Conservation (phyloP, 2,113 vertebrate species). For the Fulmarus glacialis region DNA sequence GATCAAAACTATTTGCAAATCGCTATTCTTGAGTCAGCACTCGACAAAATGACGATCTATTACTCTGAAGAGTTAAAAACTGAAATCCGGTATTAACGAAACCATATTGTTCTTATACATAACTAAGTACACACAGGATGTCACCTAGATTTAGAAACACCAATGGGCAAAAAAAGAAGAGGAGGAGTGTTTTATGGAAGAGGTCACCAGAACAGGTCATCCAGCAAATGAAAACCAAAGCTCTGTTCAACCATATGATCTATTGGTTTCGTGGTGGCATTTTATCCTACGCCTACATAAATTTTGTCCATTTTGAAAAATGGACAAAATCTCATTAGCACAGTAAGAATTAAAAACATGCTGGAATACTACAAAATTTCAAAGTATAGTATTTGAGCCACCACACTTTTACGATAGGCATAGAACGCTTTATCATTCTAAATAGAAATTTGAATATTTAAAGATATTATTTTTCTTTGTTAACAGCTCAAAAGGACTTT, state of each 20-base stretch:
- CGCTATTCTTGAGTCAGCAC: not conserved
- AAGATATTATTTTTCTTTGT: not conserved
- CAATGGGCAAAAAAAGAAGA: not conserved
- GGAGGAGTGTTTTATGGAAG: not conserved
- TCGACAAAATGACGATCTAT: not conserved
- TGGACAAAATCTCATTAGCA: not conserved
- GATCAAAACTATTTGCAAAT: not conserved
- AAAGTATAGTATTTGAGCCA: not conserved
- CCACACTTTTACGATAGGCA: accelerated
- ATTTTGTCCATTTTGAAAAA: not conserved
- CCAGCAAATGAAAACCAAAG: not conserved
- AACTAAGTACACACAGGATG: not conserved
- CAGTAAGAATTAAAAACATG: not conserved
- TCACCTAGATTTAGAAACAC: not conserved
- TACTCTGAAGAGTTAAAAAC: not conserved
- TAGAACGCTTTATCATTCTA: not conserved
- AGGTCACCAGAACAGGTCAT: not conserved
- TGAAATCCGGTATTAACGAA: not conserved
- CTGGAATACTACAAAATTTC: not conserved
- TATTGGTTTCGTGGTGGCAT: not conserved
- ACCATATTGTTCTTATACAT: accelerated
- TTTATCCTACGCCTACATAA: not conserved
- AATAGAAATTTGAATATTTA: not conserved
- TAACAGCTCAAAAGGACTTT: not conserved
- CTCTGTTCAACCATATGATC: not conserved